phyloP scores from a whole-genome alignment of 2,113 vertebrate species.

The Engraulis encrasicolus region DNA sequence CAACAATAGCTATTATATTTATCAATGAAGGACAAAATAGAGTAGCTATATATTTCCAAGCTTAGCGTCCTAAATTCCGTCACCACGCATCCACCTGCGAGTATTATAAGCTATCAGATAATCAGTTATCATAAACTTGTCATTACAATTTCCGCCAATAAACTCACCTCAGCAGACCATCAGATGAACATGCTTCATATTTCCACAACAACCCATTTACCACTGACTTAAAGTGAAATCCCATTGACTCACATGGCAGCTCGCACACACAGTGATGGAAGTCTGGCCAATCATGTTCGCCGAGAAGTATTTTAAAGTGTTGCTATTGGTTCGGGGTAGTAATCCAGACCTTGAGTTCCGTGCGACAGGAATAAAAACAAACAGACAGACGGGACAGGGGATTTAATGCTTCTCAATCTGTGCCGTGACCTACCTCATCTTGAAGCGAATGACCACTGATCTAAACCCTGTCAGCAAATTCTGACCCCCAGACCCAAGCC shows the following conservation, averaged over 20 bases:
- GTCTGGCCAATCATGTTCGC: neutral
- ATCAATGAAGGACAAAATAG: too few relatives aligned
- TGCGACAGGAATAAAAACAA: slow-evolving; percentile 42
- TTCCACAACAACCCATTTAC: neutral
- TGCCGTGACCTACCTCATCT: neutral
- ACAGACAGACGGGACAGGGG: neutral
- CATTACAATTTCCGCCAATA: neutral
- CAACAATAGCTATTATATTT: too few relatives aligned
- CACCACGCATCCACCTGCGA: too few relatives aligned
- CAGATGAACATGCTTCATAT: neutral
- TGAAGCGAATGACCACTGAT: neutral
- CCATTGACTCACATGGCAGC: neutral
- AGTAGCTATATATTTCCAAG: too few relatives aligned
- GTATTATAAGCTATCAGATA: too few relatives aligned
- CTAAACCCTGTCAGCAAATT: neutral
- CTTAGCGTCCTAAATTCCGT: neutral
- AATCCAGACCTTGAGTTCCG: slow-evolving; percentile 40
- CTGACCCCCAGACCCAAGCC: too few relatives aligned
- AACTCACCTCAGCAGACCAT: neutral
- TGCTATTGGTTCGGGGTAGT: slow-evolving; percentile 48
- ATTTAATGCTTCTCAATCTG: neutral
- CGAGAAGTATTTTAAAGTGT: neutral
- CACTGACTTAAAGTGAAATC: neutral
- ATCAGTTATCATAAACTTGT: too few relatives aligned
- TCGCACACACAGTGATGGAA: neutral